phyloP scores from a whole-genome alignment of 64 coral and sea anemone genomes.

The Montipora capricornis region DNA sequence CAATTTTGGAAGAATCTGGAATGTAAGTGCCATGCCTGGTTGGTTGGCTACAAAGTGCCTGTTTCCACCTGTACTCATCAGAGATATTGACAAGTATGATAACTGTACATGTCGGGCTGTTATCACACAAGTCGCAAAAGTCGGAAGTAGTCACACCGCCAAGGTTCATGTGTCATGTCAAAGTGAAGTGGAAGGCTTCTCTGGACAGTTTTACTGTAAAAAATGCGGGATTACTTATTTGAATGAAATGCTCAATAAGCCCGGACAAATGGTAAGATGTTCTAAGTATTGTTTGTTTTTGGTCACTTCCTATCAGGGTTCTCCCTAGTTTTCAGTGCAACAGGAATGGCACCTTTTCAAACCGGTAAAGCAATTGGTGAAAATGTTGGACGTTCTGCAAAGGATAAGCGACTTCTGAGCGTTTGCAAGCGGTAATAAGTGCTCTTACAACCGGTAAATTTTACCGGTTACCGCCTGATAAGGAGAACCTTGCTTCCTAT shows the following conservation, averaged over 20 bases:
- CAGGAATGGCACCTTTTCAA: too few relatives aligned
- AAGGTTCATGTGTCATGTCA: conserved; percentile 80
- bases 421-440: too few relatives aligned
- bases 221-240: conserved; percentile 56
- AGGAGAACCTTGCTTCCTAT: not conserved
- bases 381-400: too few relatives aligned
- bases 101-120: conserved; percentile 77
- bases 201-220: conserved; percentile 63
- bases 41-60: conserved; percentile 92
- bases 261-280: conserved; percentile 12
- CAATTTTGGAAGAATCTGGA: conserved; percentile 83
- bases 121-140: conserved; percentile 59
- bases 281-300: not conserved
- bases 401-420: too few relatives aligned
- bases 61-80: conserved; percentile 14
- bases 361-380: too few relatives aligned
- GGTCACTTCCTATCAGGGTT: too few relatives aligned
- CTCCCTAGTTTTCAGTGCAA: too few relatives aligned
- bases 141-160: conserved; percentile 7
- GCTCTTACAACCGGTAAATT: too few relatives aligned
- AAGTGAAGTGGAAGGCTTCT: conserved; percentile 23
- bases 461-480: too few relatives aligned
- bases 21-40: conserved; percentile 78
- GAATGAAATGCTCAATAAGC: conserved; percentile 51
- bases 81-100: conserved; percentile 1